Evolutionary conservation across 2,113 vertebrate species (phyloP), one percentile per base, ranked within the genome.

Genomic region (Aegypius monachus): DNA sequence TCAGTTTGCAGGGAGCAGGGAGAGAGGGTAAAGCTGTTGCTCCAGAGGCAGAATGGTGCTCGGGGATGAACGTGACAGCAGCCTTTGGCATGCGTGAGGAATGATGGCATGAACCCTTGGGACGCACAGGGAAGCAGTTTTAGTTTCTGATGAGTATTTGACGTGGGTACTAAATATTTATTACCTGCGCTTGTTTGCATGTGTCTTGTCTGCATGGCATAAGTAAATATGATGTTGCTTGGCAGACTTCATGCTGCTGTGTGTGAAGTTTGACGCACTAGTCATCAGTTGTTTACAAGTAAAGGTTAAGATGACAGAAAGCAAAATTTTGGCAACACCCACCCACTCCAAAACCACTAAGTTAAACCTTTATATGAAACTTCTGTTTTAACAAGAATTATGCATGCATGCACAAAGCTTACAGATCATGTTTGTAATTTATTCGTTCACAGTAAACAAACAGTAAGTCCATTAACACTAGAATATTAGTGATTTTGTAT

Each of bases 351-450:
- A 52, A 75, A 13, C 6, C 25, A 42, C 8, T 3, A 16, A 56
- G 26, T 59, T 59, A 52, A 89, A 85, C 10, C 21, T 94, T 71
- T 79, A 2, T 23, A 22, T 21, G 11, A 52, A 93, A 25, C 20
- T 55, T 4, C 21, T 43, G 12, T 48, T 61, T 63, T 59, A 79
- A 56, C 4, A 56, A 36, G 94, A 91, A 31, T 38, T 34, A 11
- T 16, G 19, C 47, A n/a, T 31, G 27, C 5, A 11, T 0, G 0
- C n/a, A 55, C 20, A 75, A 45, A 87, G 13, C 56, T 89, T 72
- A 50, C 0, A 1, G 47, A 26, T n/a, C 5, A 1, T 25, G 4
- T 55, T 50, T 71, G 21, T 47, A 52, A 27, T 42, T 59, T n/a
- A 18, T 40, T 86, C 11, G 84, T 89, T 75, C 40, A 47, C 22